Evolutionary conservation across 2,797 vertebrate species (phyloP), one percentile per base, ranked within the genome.

Genomic region (Brachymystax lenok): DNA sequence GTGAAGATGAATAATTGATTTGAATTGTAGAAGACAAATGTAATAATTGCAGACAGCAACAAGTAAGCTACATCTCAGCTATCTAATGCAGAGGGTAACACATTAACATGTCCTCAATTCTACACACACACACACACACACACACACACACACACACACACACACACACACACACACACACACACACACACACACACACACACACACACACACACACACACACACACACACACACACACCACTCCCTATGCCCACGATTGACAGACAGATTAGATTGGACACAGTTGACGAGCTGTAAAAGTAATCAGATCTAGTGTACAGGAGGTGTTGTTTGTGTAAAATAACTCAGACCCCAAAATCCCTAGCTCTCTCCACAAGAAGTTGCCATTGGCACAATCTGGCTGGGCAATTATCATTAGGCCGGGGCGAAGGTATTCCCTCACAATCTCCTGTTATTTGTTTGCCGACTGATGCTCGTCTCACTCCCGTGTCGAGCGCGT

Each of bases 251-350:
- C 83, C 87, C 84, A 81, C 91, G 92, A 94, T 90, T 94, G 94
- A 95, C 90, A 91, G 93, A 94, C 91, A 92, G 95, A 95, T 95
- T 94, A 94, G 92, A 93, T 94, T 92, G 92, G 93, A 94, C 94
- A 93, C 89, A 92, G 91, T 90, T 93, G 93, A 95, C 89, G 92
- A 59, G 91, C 77, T 50, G 91, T 87, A 88, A 88, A 92, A 91
- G 91, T 91, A 93, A 92, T 93, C 91, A 90, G 93, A 94, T 94
- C 92, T 84, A 87, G 88, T 94, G 92, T 93, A 94, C n/a, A 93
- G 92, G 89, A 91, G 91, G 91, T 92, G 91, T 76, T 85, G 87
- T 94, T 94, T 94, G 94, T 93, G 91, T 91, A 92, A 93, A 94
- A 95, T 92, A 92, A 94, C 93, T 94, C 91, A 12, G 81, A 87